Evolutionary conservation across 2,797 vertebrate species (phyloP).

Genomic region (Syngnathus rostellatus): DNA sequence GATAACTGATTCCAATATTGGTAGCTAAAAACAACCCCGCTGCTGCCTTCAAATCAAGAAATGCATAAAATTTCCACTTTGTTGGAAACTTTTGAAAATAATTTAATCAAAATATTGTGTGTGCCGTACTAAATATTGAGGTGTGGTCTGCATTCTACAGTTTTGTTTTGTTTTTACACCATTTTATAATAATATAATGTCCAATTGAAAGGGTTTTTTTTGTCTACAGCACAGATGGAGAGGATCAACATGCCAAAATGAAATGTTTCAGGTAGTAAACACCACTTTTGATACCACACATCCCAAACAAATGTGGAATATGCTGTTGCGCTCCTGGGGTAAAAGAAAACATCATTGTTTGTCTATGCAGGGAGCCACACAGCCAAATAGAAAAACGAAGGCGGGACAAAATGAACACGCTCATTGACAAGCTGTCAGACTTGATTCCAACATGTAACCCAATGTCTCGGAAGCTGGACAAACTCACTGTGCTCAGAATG

Average conservation of each 20-base stretch:
- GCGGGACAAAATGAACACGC: slow-evolving; percentile 90
- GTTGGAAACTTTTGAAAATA: no score
- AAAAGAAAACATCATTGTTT: background rate
- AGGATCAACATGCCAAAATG: slow-evolving; percentile 79
- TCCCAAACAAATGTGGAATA: background rate
- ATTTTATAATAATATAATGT: no score
- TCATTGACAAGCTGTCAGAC: slow-evolving; percentile 87
- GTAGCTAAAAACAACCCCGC: no score
- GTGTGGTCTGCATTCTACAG: no score
- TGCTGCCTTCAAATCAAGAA: no score
- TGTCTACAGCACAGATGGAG: slow-evolving; percentile 73
- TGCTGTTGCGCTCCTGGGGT: background rate
- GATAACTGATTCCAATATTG: no score
- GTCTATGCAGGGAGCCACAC: slow-evolving; percentile 79
- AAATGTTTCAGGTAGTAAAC: slow-evolving; percentile 75
- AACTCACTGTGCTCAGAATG: slow-evolving; percentile 88
- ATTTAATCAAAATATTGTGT: no score
- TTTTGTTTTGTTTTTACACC: no score
- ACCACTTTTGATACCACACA: background rate
- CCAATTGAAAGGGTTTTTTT: slow-evolving; percentile 2
- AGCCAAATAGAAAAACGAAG: slow-evolving; percentile 91
- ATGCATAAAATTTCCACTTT: no score
- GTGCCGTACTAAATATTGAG: no score
- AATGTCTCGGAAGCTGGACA: slow-evolving; percentile 83
- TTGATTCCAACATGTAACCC: slow-evolving; percentile 91